These are phyloP conservation scores for Salpingus planirostris DNA, from an alignment of 2,888 invertebrate genomes.

Conservation along the genomic window DNA sequence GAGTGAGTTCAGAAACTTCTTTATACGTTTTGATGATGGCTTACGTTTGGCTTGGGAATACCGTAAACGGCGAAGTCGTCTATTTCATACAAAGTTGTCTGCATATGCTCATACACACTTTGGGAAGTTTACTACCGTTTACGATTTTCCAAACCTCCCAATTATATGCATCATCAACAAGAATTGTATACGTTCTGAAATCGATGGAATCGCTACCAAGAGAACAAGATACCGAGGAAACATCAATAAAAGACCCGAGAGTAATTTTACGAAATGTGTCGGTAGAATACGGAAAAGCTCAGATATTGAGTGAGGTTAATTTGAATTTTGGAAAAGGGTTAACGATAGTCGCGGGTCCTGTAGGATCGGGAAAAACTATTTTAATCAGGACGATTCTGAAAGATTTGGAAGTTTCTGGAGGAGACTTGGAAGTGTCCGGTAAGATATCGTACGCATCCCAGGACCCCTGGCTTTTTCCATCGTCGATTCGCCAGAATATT, in stretches of 20 bases:
- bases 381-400: slow-evolving; percentile 31
- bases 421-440: slow-evolving; percentile 41
- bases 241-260: slow-evolving; percentile 16
- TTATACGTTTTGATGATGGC: slow-evolving; percentile 7
- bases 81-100: slow-evolving; percentile 9
- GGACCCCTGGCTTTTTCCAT: slow-evolving; percentile 48
- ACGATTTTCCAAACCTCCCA: slow-evolving; percentile 8
- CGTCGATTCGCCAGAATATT: slow-evolving; percentile 61
- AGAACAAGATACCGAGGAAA: slow-evolving; percentile 6
- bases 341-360: slow-evolving; percentile 50
- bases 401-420: slow-evolving; percentile 32
- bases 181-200: slow-evolving; percentile 44
- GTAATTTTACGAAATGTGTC: slow-evolving; percentile 19
- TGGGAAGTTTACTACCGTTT: slow-evolving; percentile 6
- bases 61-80: slow-evolving; percentile 8
- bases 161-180: slow-evolving; percentile 8
- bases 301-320: no score
- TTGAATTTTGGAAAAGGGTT: no score
- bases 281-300: no score
- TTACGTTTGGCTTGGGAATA: slow-evolving; percentile 6
- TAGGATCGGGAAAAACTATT: slow-evolving; percentile 51
- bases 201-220: slow-evolving; percentile 36
- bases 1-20: slow-evolving; percentile 4
- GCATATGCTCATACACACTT: slow-evolving; percentile 2
- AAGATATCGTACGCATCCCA: slow-evolving; percentile 46